Evolutionary conservation across 2,113 vertebrate genomes (phyloP), one percentile per base, ranked within the genome.

Genomic region (Clarias macrocephalus): DNA sequence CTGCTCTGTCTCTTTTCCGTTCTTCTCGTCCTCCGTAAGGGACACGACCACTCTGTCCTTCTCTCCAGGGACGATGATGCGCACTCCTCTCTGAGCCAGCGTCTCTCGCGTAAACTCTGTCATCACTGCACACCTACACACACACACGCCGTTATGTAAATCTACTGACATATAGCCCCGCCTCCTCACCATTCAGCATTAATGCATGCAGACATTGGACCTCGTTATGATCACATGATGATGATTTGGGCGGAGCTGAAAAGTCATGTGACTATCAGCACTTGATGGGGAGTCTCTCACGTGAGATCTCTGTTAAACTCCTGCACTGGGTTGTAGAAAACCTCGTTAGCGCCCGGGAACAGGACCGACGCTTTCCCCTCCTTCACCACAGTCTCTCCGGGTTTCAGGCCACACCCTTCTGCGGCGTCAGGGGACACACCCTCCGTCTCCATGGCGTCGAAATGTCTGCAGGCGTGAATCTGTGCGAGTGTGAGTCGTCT

Each of bases 271-370:
- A 72, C 33, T 72, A 19, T 16, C 28, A 70, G 66, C 6, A 42
- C 18, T 11, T 30, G 81, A 25, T 52, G 42, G 18, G 15, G 28
- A 42, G 62, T 12, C 48, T 15, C 97, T 97, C 85, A 97, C 97
- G 97, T 98, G 89, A 98, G 89, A 87, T 98, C 97, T 89, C 97
- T 93, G 93, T 98, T 98, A 88, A 98, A 98, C 91, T 97, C 97
- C 92, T 98, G 97, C 54, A 98, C 97, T 0, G 97, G 97, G 80
- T 98, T 98, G 91, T 98, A 98, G 92, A 98, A 98, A 57, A 98
- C 97, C 88, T 98, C 95, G 52, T 98, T 98, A 66, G 96, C 96
- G 80, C 90, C 96, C 48, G 97, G 96, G 82, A 97, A 98, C 91
- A 95, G 90, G 84, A 98, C 96, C 59, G 93, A 85, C 2, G 96